Conservation (phyloP, 2,888 invertebrate species). For the Drosophila siamana region DNA sequence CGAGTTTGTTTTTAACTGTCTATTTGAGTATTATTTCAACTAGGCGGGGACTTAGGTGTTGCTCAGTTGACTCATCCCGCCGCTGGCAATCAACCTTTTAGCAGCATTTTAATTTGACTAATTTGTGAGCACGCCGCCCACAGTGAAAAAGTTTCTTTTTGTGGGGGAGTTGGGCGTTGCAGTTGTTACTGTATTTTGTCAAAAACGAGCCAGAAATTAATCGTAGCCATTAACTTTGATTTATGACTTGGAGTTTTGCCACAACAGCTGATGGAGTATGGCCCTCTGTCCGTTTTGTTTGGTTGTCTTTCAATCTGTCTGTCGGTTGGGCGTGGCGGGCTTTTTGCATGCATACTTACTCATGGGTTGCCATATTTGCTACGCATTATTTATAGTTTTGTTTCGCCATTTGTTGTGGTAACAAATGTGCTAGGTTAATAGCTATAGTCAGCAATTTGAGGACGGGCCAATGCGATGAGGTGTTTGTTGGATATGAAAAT, state of each 20-base stretch:
- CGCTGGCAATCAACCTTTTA: conserved; percentile 25
- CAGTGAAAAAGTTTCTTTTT: conserved; percentile 29
- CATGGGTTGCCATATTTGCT: conserved; percentile 60
- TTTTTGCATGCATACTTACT: conserved; percentile 42
- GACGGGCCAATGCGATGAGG: conserved; percentile 21
- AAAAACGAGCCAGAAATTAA: conserved; percentile 66
- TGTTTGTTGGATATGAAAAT: conserved; percentile 13
- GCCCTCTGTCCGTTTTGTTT: conserved; percentile 12
- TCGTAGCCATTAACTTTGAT: conserved; percentile 72
- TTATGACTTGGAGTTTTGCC: conserved; percentile 55
- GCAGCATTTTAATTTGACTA: conserved; percentile 59
- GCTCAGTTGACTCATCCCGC: neutral
- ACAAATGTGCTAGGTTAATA: conserved; percentile 69
- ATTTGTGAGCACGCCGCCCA: conserved; percentile 43
- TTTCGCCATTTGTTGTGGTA: conserved; percentile 37
- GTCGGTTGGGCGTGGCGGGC: conserved; percentile 20
- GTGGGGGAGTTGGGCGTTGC: conserved; percentile 19
- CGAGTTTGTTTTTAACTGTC: conserved; percentile 43
- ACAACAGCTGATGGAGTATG: conserved; percentile 30
- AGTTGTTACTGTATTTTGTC: conserved; percentile 22
- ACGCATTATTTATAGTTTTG: conserved; percentile 73
- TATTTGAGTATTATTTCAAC: conserved; percentile 4
- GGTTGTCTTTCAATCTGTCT: too few species aligned
- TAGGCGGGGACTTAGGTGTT: neutral
- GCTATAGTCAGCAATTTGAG: conserved; percentile 6